A percentile compares a stretch with the other conserved stretches of the same genome.
These are phyloP conservation scores for Ypsolopha scabrella DNA, from an alignment of 2,888 invertebrate genomes.

Conservation along the genomic window DNA sequence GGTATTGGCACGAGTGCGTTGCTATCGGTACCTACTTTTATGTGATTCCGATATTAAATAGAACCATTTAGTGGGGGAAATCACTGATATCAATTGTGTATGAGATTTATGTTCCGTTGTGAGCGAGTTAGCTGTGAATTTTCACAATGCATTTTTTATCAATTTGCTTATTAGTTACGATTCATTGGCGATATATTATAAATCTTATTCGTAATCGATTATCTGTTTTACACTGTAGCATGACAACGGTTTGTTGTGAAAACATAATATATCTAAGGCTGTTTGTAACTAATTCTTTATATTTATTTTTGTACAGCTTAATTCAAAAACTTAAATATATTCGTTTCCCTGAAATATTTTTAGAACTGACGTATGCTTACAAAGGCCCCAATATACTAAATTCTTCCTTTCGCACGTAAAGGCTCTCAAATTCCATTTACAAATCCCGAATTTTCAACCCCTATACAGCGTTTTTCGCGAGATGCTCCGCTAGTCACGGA, in stretches of 20 bases:
- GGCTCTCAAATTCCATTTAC: not conserved
- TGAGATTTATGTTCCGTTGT: constrained; percentile 48
- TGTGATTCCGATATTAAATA: constrained; percentile 50
- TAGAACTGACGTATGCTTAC: too few relatives aligned
- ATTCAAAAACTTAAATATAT: too few relatives aligned
- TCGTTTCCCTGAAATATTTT: too few relatives aligned
- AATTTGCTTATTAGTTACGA: constrained; percentile 1
- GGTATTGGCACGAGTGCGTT: constrained; percentile 44
- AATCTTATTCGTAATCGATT: constrained; percentile 9
- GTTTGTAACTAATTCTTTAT: too few relatives aligned
- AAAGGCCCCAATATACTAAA: too few relatives aligned
- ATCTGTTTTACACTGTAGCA: not conserved
- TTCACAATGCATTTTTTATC: not conserved
- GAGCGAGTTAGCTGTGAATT: constrained; percentile 34
- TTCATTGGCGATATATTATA: constrained; percentile 5
- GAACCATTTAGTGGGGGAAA: constrained; percentile 43
- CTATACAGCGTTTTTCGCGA: not conserved
- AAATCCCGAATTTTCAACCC: constrained; percentile 3
- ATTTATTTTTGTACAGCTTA: too few relatives aligned
- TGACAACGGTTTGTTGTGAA: too few relatives aligned
- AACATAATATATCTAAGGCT: too few relatives aligned
- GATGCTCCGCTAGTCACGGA: constrained; percentile 34
- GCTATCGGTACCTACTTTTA: constrained; percentile 25
- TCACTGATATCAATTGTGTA: constrained; percentile 44
- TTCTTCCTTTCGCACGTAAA: too few relatives aligned